A percentile compares a stretch with the other conserved stretches of the same genome.
phyloP scores from a whole-genome alignment of 2,113 vertebrate genomes.

The Vulpes lagopus region DNA sequence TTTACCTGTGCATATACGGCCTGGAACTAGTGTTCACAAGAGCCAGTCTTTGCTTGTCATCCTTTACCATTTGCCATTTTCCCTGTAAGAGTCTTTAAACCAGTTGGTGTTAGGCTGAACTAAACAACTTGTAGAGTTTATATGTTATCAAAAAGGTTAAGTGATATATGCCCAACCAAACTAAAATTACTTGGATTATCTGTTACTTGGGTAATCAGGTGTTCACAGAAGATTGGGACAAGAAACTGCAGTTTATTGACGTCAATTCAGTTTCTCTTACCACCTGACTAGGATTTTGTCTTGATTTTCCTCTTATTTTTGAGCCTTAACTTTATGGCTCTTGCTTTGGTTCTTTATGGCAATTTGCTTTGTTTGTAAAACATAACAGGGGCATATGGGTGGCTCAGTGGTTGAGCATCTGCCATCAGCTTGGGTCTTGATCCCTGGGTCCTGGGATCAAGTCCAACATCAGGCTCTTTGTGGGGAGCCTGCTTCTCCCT shows the following conservation, averaged over 20 bases:
- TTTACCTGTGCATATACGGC: background rate
- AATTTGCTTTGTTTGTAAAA: background rate
- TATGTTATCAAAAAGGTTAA: background rate
- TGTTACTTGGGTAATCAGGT: background rate
- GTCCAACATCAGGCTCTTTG: too few species aligned
- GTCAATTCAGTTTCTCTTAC: background rate
- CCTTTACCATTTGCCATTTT: background rate
- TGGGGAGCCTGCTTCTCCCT: too few species aligned
- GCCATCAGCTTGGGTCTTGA: too few species aligned
- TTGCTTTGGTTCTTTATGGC: background rate
- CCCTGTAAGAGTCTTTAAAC: background rate
- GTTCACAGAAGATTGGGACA: background rate
- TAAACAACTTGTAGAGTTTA: background rate
- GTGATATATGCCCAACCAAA: background rate
- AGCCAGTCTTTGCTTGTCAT: background rate
- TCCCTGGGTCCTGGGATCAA: too few species aligned
- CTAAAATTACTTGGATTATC: background rate
- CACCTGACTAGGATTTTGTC: background rate
- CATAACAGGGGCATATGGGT: background rate
- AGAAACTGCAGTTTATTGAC: background rate
- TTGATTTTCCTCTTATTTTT: background rate
- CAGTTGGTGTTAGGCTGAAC: background rate
- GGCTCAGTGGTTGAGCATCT: too few species aligned
- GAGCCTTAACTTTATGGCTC: background rate
- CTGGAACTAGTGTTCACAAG: background rate